Percentiles rank a stretch among this genome's conserved stretches.
These are phyloP conservation scores for Ephydatia muelleri DNA, from an alignment of 37 sponge, comb jelly and placozoan genomes.

Conservation along the genomic window DNA sequence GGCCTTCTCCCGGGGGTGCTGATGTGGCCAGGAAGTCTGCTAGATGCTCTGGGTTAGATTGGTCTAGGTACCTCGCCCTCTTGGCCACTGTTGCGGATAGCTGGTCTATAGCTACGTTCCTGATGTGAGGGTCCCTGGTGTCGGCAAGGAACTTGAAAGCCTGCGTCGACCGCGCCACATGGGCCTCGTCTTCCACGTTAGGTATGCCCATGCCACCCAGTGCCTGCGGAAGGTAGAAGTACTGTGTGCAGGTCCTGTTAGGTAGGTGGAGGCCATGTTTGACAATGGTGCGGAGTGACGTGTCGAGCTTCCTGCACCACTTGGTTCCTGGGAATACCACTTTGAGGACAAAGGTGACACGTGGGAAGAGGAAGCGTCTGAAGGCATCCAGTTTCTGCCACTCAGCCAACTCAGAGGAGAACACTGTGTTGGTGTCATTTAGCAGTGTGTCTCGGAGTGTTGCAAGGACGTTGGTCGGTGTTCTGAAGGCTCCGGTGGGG, in stretches of 20 bases:
- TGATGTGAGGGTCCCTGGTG: background rate
- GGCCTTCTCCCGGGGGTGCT: background rate
- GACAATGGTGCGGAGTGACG: background rate
- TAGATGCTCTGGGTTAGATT: background rate
- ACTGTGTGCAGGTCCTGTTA: background rate
- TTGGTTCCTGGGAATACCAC: background rate
- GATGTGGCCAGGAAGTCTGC: background rate
- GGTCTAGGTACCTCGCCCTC: background rate
- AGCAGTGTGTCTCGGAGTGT: too few relatives aligned
- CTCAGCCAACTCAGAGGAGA: background rate
- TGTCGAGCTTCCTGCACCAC: slow-evolving; percentile 19
- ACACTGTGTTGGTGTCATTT: too few relatives aligned
- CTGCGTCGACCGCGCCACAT: background rate
- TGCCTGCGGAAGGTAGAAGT: slow-evolving; percentile 10
- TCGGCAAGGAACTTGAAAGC: background rate
- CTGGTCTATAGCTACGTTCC: background rate
- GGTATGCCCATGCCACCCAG: background rate
- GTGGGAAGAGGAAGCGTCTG: slow-evolving; percentile 24
- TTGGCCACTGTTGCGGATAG: background rate
- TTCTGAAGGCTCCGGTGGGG: too few relatives aligned
- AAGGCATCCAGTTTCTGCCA: slow-evolving; percentile 69
- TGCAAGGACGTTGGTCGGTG: too few relatives aligned
- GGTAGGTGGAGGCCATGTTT: slow-evolving; percentile 17
- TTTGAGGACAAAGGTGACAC: background rate
- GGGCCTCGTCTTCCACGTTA: background rate